Percentiles rank a stretch among this genome's conserved stretches.
phyloP scores from a whole-genome alignment of 2,113 vertebrate species.

The Cryptotis parvus region DNA sequence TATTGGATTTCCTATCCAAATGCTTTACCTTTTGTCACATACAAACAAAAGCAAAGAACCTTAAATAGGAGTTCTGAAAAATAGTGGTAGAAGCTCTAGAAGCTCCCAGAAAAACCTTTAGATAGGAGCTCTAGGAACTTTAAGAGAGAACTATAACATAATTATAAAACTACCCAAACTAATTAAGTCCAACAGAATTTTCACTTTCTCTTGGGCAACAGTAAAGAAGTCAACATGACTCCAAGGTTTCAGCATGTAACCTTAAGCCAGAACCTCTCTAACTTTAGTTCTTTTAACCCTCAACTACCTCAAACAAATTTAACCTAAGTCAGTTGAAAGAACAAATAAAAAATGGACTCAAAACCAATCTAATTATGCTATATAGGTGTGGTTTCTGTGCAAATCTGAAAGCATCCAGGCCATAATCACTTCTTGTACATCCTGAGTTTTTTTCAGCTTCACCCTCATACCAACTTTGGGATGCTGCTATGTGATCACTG shows the following conservation, averaged over 20 bases:
- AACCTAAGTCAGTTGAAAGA: constrained; percentile 1
- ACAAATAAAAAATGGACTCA: not conserved
- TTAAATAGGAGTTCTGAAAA: not conserved
- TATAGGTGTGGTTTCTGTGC: not conserved
- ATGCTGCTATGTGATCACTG: not conserved
- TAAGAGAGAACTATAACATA: not conserved
- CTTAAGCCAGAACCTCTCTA: not conserved
- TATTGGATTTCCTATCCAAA: not conserved
- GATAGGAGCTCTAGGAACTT: too few relatives aligned
- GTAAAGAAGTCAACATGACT: not conserved
- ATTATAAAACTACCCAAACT: not conserved
- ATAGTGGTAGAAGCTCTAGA: too few relatives aligned
- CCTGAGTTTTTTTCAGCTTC: constrained; percentile 41
- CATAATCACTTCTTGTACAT: not conserved
- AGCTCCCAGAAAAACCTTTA: too few relatives aligned
- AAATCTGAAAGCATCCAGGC: not conserved
- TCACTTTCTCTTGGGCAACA: not conserved
- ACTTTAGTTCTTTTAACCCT: not conserved
- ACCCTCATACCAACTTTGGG: not conserved
- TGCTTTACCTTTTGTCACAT: not conserved
- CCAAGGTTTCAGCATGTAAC: not conserved
- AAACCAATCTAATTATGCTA: not conserved
- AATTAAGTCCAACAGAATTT: not conserved
- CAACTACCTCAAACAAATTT: constrained; percentile 26
- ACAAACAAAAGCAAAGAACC: not conserved